Evolutionary conservation across 2,888 invertebrate genomes (phyloP), one percentile per base, ranked within the genome.

Genomic region (Aleiodes testaceus): DNA sequence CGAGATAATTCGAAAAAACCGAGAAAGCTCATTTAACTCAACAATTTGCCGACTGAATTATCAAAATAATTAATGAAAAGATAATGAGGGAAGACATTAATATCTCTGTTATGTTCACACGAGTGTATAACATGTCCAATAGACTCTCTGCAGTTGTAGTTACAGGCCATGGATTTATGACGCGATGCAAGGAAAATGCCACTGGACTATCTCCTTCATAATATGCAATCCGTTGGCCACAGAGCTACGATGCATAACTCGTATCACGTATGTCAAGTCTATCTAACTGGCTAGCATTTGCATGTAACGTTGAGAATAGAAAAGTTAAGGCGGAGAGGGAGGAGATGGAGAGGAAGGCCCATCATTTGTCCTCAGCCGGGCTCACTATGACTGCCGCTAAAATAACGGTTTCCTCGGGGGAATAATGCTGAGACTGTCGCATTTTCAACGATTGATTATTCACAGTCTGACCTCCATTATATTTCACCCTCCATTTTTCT

Each of bases 131-230:
- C 36, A 36, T 11, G 36, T 36, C 36, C 36, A 36, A 36, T 36
- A 36, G 36, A 36, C 9, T 36, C 36, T 2, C 3, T 36, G 11
- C 36, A 36, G 36, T 9, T 36, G 36, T 36, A 9, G 11, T 11
- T 6, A 36, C 6, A 36, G 36, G 7, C 36, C 36, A 55, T 55
- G 55, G 14, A 55, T 30, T 55, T 55, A 55, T 55, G 36, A 55
- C 36, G 30, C 55, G 55, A 36, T 12, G 55, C 26, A 55, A 55
- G 55, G 55, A 36, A 30, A 55, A 55, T 55, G 30, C 36, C 55
- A 36, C 55, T 30, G 55, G 36, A 36, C 36, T 36, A 36, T 36
- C 36, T 36, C 36, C 36, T 36, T 36, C 36, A 52, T 20, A 36
- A 55, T 55, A 30, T 9, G 11, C 36, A 36, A 36, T 30, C 55